phyloP scores from a whole-genome alignment of 2,797 vertebrate genomes.

The Aldrovandia affinis region DNA sequence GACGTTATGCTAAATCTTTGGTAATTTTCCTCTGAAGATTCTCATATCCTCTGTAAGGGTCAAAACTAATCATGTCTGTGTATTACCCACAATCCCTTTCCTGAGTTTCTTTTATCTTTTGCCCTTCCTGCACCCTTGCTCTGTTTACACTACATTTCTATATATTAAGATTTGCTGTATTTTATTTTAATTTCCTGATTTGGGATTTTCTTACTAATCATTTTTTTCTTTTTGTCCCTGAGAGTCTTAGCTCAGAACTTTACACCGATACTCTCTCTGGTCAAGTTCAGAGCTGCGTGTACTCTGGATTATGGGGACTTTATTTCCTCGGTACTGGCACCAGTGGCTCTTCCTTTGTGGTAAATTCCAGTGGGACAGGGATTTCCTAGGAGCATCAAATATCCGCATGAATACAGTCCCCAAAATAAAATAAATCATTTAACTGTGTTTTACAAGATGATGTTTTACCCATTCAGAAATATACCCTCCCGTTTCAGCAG shows the following conservation, averaged over 20 bases:
- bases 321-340: not conserved
- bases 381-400: constrained; percentile 61
- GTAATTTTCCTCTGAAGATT: not conserved
- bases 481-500: constrained; percentile 35
- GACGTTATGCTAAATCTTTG: constrained; percentile 29
- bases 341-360: constrained; percentile 37
- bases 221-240: constrained; percentile 24
- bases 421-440: constrained; percentile 68
- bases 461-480: constrained; percentile 54
- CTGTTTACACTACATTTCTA: not conserved
- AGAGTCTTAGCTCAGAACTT: constrained; percentile 22
- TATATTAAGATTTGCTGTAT: constrained; percentile 21
- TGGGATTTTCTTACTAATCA: constrained; percentile 32
- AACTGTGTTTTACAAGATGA: constrained; percentile 56
- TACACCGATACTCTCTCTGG: constrained; percentile 22
- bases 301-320: constrained; percentile 6
- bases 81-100: constrained; percentile 18
- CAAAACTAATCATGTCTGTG: constrained; percentile 30
- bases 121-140: not conserved
- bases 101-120: constrained; percentile 30
- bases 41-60: constrained; percentile 20
- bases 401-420: constrained; percentile 60
- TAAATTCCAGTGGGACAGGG: constrained; percentile 52
- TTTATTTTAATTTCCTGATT: constrained; percentile 38
- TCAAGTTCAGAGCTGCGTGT: constrained; percentile 6